Conservation (phyloP, 1,140 invertebrate genomes). For the Orussus abietinus region DNA sequence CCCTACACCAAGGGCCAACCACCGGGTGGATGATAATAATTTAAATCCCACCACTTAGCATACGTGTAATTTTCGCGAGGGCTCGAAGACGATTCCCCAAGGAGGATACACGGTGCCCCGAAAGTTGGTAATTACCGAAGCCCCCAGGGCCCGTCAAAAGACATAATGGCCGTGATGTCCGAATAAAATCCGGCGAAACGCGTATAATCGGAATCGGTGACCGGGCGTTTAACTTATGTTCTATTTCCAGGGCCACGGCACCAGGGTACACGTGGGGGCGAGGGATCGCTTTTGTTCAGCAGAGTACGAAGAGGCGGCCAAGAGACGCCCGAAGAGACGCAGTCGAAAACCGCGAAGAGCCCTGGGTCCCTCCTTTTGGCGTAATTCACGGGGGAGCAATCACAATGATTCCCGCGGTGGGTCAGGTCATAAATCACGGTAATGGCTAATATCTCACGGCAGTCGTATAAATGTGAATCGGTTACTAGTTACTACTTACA, state of each 20-base stretch:
- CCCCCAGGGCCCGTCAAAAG: constrained; percentile 19
- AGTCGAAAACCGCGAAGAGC: too few species aligned
- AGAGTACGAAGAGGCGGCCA: too few species aligned
- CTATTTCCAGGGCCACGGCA: too few species aligned
- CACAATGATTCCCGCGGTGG: constrained; percentile 25
- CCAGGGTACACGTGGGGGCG: too few species aligned
- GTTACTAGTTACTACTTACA: constrained; percentile 49
- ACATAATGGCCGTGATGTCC: constrained; percentile 16
- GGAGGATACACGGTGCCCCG: constrained; percentile 11
- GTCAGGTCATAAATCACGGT: constrained; percentile 39
- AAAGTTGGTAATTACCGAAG: constrained; percentile 17
- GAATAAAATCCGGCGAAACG: constrained; percentile 24
- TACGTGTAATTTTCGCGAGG: constrained; percentile 46
- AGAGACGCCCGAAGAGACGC: too few species aligned
- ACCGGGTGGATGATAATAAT: constrained; percentile 44
- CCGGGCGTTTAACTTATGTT: too few species aligned
- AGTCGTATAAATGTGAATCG: constrained; percentile 48
- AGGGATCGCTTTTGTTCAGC: too few species aligned
- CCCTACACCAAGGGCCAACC: too few species aligned
- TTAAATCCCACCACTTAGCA: constrained; percentile 42
- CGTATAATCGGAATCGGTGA: too few species aligned
- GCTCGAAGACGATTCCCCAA: constrained; percentile 35
- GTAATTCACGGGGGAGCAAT: constrained; percentile 32
- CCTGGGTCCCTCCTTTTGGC: constrained; percentile 4
- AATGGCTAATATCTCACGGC: constrained; percentile 49